Conservation (phyloP, 2,113 vertebrate genomes). For the Oplegnathus fasciatus region DNA sequence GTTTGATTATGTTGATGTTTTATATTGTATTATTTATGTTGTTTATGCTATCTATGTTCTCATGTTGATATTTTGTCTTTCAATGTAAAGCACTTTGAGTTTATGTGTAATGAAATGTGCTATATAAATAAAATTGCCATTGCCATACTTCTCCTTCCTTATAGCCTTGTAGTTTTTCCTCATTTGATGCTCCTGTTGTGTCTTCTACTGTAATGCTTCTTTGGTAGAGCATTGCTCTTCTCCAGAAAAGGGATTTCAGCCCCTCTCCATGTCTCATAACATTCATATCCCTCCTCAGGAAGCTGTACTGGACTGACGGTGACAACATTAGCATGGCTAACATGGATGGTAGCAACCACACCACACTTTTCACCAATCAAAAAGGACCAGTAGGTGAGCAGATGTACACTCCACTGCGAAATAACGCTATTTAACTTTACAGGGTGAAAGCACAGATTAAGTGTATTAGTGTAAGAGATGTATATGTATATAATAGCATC, state of each 20-base stretch:
- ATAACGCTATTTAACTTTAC: not conserved
- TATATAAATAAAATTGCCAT: no score
- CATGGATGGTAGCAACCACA: conserved; percentile 93
- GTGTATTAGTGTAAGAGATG: not conserved
- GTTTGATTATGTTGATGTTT: no score
- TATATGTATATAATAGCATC: not conserved
- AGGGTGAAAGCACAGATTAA: not conserved
- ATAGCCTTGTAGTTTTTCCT: not conserved
- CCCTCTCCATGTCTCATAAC: not conserved
- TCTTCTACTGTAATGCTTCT: not conserved
- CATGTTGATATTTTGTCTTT: no score
- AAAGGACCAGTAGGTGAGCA: conserved; percentile 93
- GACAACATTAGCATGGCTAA: conserved; percentile 96
- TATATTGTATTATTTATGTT: no score
- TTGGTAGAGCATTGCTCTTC: not conserved
- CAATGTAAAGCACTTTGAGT: no score
- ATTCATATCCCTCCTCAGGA: conserved; percentile 80
- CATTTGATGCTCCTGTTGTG: not conserved
- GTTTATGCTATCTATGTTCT: no score
- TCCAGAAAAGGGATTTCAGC: not conserved
- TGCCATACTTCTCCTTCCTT: not conserved
- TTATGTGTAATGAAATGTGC: no score
- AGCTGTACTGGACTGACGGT: conserved; percentile 96
- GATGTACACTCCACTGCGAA: not conserved
- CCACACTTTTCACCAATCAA: conserved; percentile 90